These are phyloP conservation scores for Pantherophis guttatus DNA, from an alignment of 2,113 vertebrate genomes.

Conservation along the genomic window DNA sequence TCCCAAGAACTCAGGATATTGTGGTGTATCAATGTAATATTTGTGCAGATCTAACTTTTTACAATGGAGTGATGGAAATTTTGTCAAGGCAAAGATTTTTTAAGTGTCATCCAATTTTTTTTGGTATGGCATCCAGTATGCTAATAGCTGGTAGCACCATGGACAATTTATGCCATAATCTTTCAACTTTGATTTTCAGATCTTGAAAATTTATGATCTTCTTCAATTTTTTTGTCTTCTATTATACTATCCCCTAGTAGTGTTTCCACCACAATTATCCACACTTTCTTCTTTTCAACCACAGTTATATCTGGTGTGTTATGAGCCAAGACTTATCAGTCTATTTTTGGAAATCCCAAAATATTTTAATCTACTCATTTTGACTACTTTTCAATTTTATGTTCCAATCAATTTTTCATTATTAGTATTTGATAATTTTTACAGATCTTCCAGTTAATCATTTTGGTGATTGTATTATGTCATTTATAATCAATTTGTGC, in stretches of 20 bases:
- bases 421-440: neutral
- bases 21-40: neutral
- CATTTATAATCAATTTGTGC: neutral
- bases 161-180: neutral
- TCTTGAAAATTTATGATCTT: neutral
- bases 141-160: neutral
- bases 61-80: neutral
- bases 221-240: neutral
- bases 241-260: neutral
- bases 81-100: neutral
- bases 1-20: neutral
- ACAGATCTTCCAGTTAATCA: neutral
- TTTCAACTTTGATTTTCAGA: neutral
- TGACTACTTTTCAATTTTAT: neutral
- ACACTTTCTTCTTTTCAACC: neutral
- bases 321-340: neutral
- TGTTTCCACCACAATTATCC: neutral
- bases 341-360: neutral
- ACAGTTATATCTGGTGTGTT: neutral
- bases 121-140: neutral
- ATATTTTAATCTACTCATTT: neutral
- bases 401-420: neutral
- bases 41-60: neutral
- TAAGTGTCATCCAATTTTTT: neutral
- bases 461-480: neutral